A percentile compares a stretch with the other conserved stretches of the same genome.
These are phyloP conservation scores for Hydropsyche betteni DNA, from an alignment of 2,888 invertebrate genomes.

Conservation along the genomic window DNA sequence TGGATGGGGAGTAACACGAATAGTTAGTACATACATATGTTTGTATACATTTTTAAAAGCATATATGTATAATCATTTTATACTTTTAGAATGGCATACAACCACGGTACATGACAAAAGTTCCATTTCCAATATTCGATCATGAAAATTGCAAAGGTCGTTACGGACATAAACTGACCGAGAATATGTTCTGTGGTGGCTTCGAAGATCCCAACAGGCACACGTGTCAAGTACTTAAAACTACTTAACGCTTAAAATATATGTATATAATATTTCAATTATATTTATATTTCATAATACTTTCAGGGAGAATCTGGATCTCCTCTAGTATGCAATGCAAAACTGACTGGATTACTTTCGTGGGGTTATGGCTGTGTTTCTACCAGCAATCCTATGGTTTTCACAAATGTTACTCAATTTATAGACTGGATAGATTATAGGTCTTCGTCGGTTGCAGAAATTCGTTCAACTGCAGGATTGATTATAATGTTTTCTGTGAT, in stretches of 20 bases:
- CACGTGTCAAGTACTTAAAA: background rate
- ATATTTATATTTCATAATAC: background rate
- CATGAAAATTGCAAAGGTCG: background rate
- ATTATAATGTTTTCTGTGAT: background rate
- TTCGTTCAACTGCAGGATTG: background rate
- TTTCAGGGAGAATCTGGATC: constrained; percentile 41
- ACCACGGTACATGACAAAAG: background rate
- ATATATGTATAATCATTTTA: background rate
- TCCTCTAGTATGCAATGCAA: constrained; percentile 32
- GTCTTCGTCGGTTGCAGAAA: background rate
- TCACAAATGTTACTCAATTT: constrained; percentile 29
- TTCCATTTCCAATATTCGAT: background rate
- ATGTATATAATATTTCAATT: background rate
- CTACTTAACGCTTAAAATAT: background rate
- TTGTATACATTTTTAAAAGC: no score
- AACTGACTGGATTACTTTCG: constrained; percentile 18
- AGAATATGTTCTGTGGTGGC: constrained; percentile 15
- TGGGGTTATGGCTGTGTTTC: constrained; percentile 26
- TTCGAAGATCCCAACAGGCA: background rate
- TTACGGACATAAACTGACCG: background rate
- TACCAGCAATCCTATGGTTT: constrained; percentile 16
- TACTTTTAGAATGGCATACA: background rate
- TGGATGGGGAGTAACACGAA: constrained; percentile 21
- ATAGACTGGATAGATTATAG: constrained; percentile 22
- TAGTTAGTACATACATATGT: no score